A percentile compares a stretch with the other conserved stretches of the same genome.
phyloP scores from a whole-genome alignment of 2,113 vertebrate species.

The Corythoichthys haematopterus region DNA sequence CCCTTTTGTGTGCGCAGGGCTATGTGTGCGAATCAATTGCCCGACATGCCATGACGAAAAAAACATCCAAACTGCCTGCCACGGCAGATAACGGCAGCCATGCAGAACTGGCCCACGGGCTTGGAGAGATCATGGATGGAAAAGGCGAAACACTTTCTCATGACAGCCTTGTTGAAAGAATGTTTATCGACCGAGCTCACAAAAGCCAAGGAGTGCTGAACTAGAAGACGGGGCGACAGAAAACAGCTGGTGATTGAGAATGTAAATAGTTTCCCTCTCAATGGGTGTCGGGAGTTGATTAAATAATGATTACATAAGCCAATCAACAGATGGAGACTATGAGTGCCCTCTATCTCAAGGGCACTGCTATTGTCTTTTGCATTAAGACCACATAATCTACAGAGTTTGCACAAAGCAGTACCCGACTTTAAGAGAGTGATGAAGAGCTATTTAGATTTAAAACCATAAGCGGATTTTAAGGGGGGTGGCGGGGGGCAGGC shows the following conservation, averaged over 20 bases:
- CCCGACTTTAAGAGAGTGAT: slow-evolving; percentile 7
- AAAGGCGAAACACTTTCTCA: slow-evolving; percentile 40
- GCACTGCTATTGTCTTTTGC: slow-evolving; percentile 10
- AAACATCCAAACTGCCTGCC: slow-evolving; percentile 31
- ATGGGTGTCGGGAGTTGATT: slow-evolving; percentile 24
- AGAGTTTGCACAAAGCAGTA: slow-evolving; percentile 29
- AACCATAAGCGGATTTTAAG: too few species aligned
- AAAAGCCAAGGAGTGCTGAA: slow-evolving; percentile 11
- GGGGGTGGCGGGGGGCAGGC: too few species aligned
- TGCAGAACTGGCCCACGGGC: slow-evolving; percentile 25
- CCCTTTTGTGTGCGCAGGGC: slow-evolving; percentile 17
- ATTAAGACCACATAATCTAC: slow-evolving; percentile 37
- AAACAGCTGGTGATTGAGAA: slow-evolving; percentile 52
- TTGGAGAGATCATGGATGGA: slow-evolving; percentile 24
- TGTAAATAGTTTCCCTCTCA: slow-evolving; percentile 46
- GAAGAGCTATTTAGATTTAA: slow-evolving; percentile 9
- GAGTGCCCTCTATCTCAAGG: neutral
- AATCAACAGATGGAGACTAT: slow-evolving; percentile 39
- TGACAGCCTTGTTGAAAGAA: slow-evolving; percentile 42
- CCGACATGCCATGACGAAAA: slow-evolving; percentile 16
- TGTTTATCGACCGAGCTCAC: slow-evolving; percentile 41
- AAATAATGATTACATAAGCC: slow-evolving; percentile 33
- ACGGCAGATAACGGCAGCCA: slow-evolving; percentile 24
- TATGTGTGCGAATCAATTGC: slow-evolving; percentile 11
- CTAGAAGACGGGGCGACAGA: slow-evolving; percentile 27